phyloP scores from a whole-genome alignment of 2,113 vertebrate genomes.

The Pampusana beccarii region DNA sequence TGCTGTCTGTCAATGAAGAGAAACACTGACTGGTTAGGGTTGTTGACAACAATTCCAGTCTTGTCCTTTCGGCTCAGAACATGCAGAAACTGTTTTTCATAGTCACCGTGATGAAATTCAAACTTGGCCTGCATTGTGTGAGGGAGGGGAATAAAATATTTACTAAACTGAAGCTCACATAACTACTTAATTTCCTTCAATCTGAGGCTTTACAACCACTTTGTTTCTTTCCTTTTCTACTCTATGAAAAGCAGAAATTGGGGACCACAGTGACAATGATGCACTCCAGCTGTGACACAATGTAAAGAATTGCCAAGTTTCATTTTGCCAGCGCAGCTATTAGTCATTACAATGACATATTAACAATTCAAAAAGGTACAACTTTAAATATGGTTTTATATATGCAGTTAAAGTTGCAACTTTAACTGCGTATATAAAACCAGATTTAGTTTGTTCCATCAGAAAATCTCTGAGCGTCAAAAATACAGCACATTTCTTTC shows the following conservation, averaged over 20 bases:
- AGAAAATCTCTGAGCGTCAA: background rate
- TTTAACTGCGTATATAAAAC: background rate
- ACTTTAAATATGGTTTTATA: background rate
- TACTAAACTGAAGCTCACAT: background rate
- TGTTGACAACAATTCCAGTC: constrained; percentile 94
- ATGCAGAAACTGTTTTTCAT: constrained; percentile 99
- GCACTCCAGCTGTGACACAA: background rate
- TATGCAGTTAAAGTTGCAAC: background rate
- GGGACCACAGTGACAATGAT: rapidly evolving
- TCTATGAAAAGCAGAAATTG: background rate
- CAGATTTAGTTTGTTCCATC: background rate
- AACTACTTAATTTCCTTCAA: background rate
- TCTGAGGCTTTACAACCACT: background rate
- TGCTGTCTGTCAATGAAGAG: constrained; percentile 99
- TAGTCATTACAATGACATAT: background rate
- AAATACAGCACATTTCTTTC: background rate
- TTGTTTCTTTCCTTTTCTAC: background rate
- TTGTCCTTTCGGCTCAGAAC: constrained; percentile 98
- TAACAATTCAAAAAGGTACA: background rate
- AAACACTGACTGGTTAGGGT: constrained; percentile 95
- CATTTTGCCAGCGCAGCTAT: background rate
- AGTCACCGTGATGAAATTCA: constrained; percentile 99
- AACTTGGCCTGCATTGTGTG: constrained; percentile 89
- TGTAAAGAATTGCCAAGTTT: background rate
- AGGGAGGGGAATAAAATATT: background rate